Base-by-base conservation (phyloP, 1,140 invertebrate species). In the Aporrectodea caliginosa region DNA sequence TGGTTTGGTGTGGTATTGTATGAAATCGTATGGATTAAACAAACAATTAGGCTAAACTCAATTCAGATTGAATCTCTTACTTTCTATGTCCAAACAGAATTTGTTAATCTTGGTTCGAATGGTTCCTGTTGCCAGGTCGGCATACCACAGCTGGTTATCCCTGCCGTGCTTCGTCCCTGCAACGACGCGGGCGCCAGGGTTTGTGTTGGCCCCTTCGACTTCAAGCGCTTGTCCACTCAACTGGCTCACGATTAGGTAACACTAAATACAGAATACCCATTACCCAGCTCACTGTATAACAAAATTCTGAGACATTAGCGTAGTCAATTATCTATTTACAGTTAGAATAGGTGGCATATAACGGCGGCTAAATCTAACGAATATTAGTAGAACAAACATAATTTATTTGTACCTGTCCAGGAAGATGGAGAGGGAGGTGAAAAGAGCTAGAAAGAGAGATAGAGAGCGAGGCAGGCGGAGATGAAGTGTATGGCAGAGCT, bases 61-160 rank as follows among this genome's bases (percentile, higher is more conserved):
- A n/a, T n/a, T n/a, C n/a, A n/a, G n/a, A n/a, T n/a, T n/a, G n/a
- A n/a, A n/a, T n/a, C n/a, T n/a, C 1, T 73, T 69, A 81, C 80
- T 75, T 31, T 81, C 69, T 32, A 81, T 74, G 31, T 78, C 77
- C 35, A 81, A 34, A 69, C 80, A 81, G 27, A 81, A 31, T 30
- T 81, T 69, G 73, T 81, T 35, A n/a, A 77, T 32, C 71, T 78
- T 72, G 32, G 32, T 68, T 31, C 80, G 69, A 71, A 81, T 81
- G 69, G 80, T 81, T 30, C 77, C 80, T 35, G 71, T 74, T 1
- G 43, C 35, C 22, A 74, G 75, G 72, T 81, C 75, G 68, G 79
- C 69, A 30, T 81, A 81, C 76, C 76, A 81, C 14, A 73, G 80
- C 58, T 81, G 80, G 72, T 81, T 75, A 76, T n/a, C 0, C 27